Evolutionary conservation across 2,797 vertebrate species (phyloP).

Genomic region (Threskiornis aethiopicus): DNA sequence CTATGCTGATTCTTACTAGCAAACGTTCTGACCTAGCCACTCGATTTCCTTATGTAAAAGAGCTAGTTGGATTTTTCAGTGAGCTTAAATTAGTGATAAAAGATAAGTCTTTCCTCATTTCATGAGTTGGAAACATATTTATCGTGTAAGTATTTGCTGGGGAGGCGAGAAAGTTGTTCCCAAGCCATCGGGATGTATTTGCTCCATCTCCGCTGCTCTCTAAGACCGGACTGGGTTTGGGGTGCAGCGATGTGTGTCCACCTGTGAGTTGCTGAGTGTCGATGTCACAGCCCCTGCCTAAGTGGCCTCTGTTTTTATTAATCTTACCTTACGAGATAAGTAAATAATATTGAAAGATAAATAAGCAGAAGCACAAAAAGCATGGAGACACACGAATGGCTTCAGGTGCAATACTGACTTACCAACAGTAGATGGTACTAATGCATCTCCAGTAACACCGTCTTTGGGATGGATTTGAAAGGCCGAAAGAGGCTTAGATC

Average conservation of each 20-base stretch:
- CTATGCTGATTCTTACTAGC: constrained; percentile 39
- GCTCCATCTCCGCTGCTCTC: background rate
- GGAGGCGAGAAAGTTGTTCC: constrained; percentile 8
- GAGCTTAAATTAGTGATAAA: constrained; percentile 26
- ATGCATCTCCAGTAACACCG: background rate
- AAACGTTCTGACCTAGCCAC: background rate
- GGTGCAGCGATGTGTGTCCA: background rate
- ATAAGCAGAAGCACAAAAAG: background rate
- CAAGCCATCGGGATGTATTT: background rate
- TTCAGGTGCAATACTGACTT: background rate
- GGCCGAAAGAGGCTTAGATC: background rate
- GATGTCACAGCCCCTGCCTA: background rate
- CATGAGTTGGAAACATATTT: background rate
- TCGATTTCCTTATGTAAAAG: background rate
- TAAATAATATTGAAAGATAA: background rate
- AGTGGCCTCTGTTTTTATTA: constrained; percentile 4
- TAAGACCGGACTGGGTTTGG: background rate
- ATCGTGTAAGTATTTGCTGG: background rate
- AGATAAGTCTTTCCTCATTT: background rate
- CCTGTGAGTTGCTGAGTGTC: background rate
- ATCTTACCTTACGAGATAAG: constrained; percentile 10
- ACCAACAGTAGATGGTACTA: constrained; percentile 1
- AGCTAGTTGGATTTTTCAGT: background rate
- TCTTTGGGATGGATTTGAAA: background rate
- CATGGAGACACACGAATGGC: rapidly evolving